Evolutionary conservation across 2,888 invertebrate species (phyloP).

Genomic region (Erebia epiphron): DNA sequence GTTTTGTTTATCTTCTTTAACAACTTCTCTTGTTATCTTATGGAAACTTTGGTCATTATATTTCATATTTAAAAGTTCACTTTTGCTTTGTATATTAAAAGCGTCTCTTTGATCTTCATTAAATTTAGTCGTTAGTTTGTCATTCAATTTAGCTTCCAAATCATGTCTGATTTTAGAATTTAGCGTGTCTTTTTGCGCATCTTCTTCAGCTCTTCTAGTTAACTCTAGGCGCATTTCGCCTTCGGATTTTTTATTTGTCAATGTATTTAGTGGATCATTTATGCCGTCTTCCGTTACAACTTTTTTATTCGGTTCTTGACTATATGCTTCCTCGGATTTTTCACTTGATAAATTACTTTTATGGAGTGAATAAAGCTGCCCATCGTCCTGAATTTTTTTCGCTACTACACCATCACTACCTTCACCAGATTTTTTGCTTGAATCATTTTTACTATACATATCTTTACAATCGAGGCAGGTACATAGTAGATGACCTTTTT

Average conservation of each 20-base stretch:
- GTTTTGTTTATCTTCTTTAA: neutral
- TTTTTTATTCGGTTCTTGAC: neutral
- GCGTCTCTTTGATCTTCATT: too few species aligned
- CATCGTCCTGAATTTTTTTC: neutral
- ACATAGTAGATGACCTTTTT: slow-evolving; percentile 41
- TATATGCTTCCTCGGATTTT: neutral
- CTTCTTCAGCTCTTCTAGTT: neutral
- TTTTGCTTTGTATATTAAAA: too few species aligned
- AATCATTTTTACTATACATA: slow-evolving; percentile 8
- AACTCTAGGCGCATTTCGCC: neutral
- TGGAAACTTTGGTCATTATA: too few species aligned
- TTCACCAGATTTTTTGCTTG: neutral
- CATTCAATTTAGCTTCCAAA: too few species aligned
- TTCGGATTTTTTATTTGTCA: neutral
- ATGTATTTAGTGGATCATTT: neutral
- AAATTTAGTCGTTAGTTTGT: too few species aligned
- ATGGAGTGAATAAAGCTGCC: neutral
- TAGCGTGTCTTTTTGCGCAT: neutral
- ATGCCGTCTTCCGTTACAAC: neutral
- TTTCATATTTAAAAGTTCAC: too few species aligned
- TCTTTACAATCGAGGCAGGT: slow-evolving; percentile 40
- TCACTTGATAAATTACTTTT: neutral
- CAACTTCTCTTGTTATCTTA: neutral
- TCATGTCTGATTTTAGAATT: neutral
- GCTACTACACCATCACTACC: neutral